Base-by-base conservation (phyloP, 2,888 invertebrate species). In the Monochamus alternatus region DNA sequence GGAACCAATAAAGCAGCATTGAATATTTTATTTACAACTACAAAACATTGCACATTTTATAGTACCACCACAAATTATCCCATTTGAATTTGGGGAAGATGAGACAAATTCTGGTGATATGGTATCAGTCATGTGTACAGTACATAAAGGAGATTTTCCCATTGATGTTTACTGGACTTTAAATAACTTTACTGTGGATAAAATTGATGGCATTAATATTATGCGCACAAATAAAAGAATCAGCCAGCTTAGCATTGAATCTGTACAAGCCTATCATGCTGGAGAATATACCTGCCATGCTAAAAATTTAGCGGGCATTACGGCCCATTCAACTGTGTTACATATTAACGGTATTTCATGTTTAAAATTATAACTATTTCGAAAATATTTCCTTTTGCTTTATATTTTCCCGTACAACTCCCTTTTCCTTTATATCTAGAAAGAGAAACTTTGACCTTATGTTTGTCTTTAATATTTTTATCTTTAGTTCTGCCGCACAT, bases 131-230 rank as follows among this genome's bases (percentile, higher is more conserved):
- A 90, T 93, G 82, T 92, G 92, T 77, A 90, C 89, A 71, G 87
- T 88, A 60, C 87, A 92, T 85, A 94, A 95, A 87, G 95, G 96
- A 76, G 96, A 96, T 88, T 91, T 93, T 83, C 96, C 96, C 1
- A 90, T 97, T 59, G 91, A 91, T 74, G 92, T 95, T 55, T 89
- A 90, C 65, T 95, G 95, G 95, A 90, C 90, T 52, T 91, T 93
- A 83, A 92, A 92, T 75, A 89, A 88, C 73, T 87, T 87, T 76
- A 80, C 85, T 30, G 84, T 91, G 38, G 87, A 84, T 80, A 90
- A 89, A 82, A 91, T 90, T 79, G 89, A 89, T 76, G 92, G 93
- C 64, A 89, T 93, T 62, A 89, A 91, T 12, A 88, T 91, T 63
- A 88, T 91, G 32, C 90, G 90, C 63, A 92, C 91, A 73, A 93